These are phyloP conservation scores for Lepilemur ruficaudatus DNA, from an alignment of 2,797 vertebrate genomes.

Conservation along the genomic window DNA sequence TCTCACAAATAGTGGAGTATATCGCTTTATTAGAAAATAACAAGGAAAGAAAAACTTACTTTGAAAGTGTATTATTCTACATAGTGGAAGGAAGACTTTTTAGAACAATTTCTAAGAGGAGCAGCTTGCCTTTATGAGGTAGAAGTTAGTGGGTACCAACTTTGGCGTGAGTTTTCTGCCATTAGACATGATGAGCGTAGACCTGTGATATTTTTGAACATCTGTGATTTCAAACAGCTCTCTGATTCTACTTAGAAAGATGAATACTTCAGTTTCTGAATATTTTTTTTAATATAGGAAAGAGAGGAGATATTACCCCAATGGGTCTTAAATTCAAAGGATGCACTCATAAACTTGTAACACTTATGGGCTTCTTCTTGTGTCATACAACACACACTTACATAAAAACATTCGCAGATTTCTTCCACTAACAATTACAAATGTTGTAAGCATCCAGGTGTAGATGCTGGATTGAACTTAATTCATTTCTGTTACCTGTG, in stretches of 20 bases:
- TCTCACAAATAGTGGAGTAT: not conserved
- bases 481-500: not conserved
- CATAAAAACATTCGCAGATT: not conserved
- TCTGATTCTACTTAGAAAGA: not conserved
- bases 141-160: slow-evolving; percentile 31
- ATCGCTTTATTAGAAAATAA: slow-evolving; percentile 37
- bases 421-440: not conserved
- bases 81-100: not conserved
- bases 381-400: not conserved
- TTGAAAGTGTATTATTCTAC: not conserved
- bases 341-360: not conserved
- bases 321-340: slow-evolving; percentile 6
- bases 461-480: not conserved
- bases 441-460: not conserved
- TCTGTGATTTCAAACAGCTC: slow-evolving; percentile 12
- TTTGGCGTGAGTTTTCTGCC: slow-evolving; percentile 15
- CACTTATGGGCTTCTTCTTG: not conserved
- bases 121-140: not conserved
- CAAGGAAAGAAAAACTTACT: slow-evolving; percentile 4
- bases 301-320: not conserved
- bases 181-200: not conserved
- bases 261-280: not conserved
- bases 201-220: not conserved
- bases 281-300: slow-evolving; percentile 13
- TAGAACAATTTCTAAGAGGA: not conserved